These are phyloP conservation scores for Spongilla lacustris DNA, from an alignment of 37 sponge, comb jelly and placozoan species.

Conservation along the genomic window DNA sequence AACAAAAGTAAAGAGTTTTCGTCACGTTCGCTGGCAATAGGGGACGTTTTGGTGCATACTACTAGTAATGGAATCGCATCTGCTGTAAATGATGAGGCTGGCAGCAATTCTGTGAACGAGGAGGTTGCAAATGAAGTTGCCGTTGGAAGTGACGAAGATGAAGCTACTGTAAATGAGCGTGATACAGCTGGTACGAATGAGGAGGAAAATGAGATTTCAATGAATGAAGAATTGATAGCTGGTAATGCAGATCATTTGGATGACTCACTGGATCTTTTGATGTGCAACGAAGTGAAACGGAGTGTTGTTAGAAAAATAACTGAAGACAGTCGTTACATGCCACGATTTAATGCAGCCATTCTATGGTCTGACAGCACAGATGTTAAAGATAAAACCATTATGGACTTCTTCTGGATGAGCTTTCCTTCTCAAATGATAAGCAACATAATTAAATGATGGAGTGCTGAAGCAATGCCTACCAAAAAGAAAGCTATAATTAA, in stretches of 20 bases:
- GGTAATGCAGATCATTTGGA: slow-evolving; percentile 1
- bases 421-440: background rate
- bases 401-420: background rate
- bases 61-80: slow-evolving; percentile 1
- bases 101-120: background rate
- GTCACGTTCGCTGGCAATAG: background rate
- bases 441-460: background rate
- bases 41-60: background rate
- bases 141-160: background rate
- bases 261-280: background rate
- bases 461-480: background rate
- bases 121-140: background rate
- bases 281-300: background rate
- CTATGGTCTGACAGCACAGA: background rate
- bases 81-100: background rate
- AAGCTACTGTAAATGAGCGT: background rate
- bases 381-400: background rate
- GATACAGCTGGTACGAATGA: background rate
- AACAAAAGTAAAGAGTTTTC: no score
- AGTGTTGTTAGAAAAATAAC: background rate
- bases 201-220: slow-evolving; percentile 1
- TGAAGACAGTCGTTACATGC: background rate
- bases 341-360: background rate
- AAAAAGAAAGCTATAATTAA: background rate
- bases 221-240: background rate